Conservation (phyloP, 2,797 vertebrate species). For the Helostoma temminkii region DNA sequence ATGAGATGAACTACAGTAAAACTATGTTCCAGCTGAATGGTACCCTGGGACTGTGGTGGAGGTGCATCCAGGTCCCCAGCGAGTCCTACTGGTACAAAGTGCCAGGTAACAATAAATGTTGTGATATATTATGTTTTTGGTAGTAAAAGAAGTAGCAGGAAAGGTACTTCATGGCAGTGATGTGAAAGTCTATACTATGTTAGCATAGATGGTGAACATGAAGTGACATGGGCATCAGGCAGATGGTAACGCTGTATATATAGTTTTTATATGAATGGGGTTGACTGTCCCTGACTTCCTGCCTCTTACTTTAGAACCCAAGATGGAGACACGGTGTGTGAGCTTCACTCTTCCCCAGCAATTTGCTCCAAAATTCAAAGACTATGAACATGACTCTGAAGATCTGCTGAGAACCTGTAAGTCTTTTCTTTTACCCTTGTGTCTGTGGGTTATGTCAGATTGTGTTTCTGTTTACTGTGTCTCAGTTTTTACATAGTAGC, state of each 20-base stretch:
- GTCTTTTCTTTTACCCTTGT: slow-evolving; percentile 61
- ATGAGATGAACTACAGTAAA: slow-evolving; percentile 86
- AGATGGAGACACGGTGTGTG: slow-evolving; percentile 86
- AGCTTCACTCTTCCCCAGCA: slow-evolving; percentile 92
- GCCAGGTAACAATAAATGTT: slow-evolving; percentile 77
- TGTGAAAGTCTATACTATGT: background rate
- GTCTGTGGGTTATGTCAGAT: background rate
- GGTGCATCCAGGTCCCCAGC: slow-evolving; percentile 87
- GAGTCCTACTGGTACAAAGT: slow-evolving; percentile 84
- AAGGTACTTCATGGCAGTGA: background rate
- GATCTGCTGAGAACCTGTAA: slow-evolving; percentile 94
- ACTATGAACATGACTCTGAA: slow-evolving; percentile 84
- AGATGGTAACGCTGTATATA: background rate
- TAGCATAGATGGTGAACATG: background rate
- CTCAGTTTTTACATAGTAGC: background rate
- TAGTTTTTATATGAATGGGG: too few species aligned
- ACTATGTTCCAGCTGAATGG: slow-evolving; percentile 90
- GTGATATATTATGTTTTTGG: too few species aligned
- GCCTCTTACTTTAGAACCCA: slow-evolving; percentile 68
- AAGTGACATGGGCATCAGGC: background rate
- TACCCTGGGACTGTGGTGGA: slow-evolving; percentile 93
- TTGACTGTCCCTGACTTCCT: background rate
- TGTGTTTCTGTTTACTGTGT: background rate
- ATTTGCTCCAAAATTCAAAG: slow-evolving; percentile 89
- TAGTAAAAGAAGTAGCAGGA: too few species aligned